Base-by-base conservation (phyloP, 2,113 vertebrate species). In the Mobula birostris region DNA sequence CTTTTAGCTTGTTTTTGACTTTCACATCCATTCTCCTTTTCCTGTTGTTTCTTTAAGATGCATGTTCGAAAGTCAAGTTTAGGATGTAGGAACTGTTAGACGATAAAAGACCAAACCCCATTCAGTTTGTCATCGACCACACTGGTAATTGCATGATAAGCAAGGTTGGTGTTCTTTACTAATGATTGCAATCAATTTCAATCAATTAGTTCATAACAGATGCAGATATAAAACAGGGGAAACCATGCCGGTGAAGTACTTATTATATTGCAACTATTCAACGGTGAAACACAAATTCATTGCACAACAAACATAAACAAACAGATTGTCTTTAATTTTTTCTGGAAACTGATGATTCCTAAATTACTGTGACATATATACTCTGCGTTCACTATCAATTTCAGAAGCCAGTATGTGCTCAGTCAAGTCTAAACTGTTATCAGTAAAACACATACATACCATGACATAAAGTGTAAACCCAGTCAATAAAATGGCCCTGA, bases 381-480 rank as follows among this genome's bases (percentile, higher is more conserved):
- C 40, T 68, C 63, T 70, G 29, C 5, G 70, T 29, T 36, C 68
- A 15, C 88, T 93, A 24, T 40, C 40, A 48, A 74, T 72, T 93
- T 93, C 91, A 93, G 68, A 92, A 93, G 91, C 70, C 70, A 74
- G 66, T n/a, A 93, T 74, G 70, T 74, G 68, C 66, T 93, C 32
- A 76, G 70, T 93, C 91, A 93, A 93, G 66, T 93, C 70, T 74
- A 70, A 74, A 70, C 24, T 93, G 91, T 76, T 93, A 74, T 93
- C 91, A 74, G 91, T 93, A 93, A 48, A 93, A 93, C 72, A 93
- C 36, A 93, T 21, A 36, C 91, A 93, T 93, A 76, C 91, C 91
- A 48, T 93, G 40, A 72, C 91, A 70, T 91, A 74, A 93, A 72
- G 32, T 74, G 36, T 74, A 93, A 91, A 93, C 68, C 90, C 90